These are phyloP conservation scores for Litocranius walleri DNA, from an alignment of 2,113 vertebrate species.

Conservation along the genomic window DNA sequence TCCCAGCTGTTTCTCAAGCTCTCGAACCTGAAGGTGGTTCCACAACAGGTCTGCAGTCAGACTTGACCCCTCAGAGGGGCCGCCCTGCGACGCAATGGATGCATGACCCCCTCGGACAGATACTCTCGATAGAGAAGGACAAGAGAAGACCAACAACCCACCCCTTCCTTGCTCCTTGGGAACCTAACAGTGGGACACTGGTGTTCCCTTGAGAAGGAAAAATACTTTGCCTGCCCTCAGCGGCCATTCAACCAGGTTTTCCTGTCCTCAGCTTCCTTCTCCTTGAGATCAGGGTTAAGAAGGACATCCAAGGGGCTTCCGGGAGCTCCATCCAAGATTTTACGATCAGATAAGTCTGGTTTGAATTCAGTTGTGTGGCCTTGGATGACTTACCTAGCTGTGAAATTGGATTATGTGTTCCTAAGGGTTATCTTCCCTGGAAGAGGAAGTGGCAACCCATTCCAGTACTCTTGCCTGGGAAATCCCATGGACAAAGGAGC, in stretches of 20 bases:
- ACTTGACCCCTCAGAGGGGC: background rate
- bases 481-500: background rate
- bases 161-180: background rate
- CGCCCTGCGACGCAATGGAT: fast-evolving
- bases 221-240: no score
- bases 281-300: background rate
- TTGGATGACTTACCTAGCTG: background rate
- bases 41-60: background rate
- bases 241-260: background rate
- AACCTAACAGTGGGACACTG: background rate
- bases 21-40: constrained; percentile 83
- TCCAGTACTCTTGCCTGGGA: background rate
- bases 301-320: background rate
- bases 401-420: background rate
- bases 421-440: background rate
- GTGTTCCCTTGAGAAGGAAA: background rate
- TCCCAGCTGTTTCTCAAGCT: constrained; percentile 89
- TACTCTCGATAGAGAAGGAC: no score
- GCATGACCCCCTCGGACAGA: background rate
- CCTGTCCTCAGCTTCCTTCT: background rate
- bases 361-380: background rate
- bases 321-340: background rate
- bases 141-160: background rate
- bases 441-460: background rate
- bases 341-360: background rate